These are phyloP conservation scores for Crossocerus cetratus DNA, from an alignment of 2,888 invertebrate genomes.

Conservation along the genomic window DNA sequence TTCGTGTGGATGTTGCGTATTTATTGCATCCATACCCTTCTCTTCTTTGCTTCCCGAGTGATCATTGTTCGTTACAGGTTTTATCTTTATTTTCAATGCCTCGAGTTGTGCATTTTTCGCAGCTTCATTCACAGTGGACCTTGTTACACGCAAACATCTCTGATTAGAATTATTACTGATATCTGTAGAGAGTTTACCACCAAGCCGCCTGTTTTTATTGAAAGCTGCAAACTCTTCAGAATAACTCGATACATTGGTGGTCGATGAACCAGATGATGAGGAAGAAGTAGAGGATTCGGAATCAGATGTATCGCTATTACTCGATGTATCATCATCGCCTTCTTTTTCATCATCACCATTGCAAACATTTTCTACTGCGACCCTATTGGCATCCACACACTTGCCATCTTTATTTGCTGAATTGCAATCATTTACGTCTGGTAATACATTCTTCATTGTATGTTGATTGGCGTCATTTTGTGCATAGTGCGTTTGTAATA, in stretches of 20 bases:
- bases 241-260: slow-evolving; percentile 46
- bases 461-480: not conserved
- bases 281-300: slow-evolving; percentile 61
- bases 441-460: not conserved
- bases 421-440: not conserved
- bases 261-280: slow-evolving; percentile 55
- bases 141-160: slow-evolving; percentile 12
- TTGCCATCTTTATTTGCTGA: slow-evolving; percentile 5
- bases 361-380: not conserved
- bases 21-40: not conserved
- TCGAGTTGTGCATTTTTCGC: not conserved
- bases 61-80: not conserved
- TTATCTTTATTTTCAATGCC: not conserved
- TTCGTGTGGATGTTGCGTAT: not conserved
- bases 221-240: slow-evolving; percentile 31
- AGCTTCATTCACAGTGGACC: not conserved
- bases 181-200: slow-evolving; percentile 46
- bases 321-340: slow-evolving; percentile 33
- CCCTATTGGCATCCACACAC: slow-evolving; percentile 17
- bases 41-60: not conserved
- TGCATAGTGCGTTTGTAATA: slow-evolving; percentile 8
- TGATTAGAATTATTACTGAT: slow-evolving; percentile 47
- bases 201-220: slow-evolving; percentile 33
- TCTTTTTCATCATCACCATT: not conserved
- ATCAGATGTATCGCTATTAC: slow-evolving; percentile 59